A percentile compares a stretch with the other conserved stretches of the same genome.
Conservation (phyloP, 1,140 invertebrate genomes). For the Chironomus tepperi region DNA sequence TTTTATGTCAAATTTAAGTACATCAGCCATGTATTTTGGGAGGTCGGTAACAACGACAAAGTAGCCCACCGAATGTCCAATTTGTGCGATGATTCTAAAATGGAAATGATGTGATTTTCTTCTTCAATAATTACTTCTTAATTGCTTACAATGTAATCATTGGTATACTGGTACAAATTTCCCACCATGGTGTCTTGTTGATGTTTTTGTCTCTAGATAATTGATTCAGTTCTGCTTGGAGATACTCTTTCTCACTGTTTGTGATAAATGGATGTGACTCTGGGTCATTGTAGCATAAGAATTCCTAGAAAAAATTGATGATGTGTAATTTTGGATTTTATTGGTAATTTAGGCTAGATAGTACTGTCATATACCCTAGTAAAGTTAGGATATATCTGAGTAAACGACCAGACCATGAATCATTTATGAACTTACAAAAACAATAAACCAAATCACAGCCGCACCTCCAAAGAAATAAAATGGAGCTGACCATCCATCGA, state of each 20-base stretch:
- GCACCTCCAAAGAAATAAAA: slow-evolving; percentile 72
- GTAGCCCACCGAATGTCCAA: slow-evolving; percentile 78
- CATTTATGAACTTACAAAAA: slow-evolving; percentile 42
- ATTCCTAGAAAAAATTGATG: slow-evolving; percentile 30
- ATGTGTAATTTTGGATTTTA: too few relatives aligned
- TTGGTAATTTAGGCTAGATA: too few relatives aligned
- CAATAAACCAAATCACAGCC: slow-evolving; percentile 59
- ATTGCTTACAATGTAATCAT: slow-evolving; percentile 47
- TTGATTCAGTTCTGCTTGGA: slow-evolving; percentile 38
- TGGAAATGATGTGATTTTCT: not conserved
- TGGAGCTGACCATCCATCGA: slow-evolving; percentile 59
- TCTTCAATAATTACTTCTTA: not conserved
- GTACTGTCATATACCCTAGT: too few relatives aligned
- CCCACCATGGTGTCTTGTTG: slow-evolving; percentile 45
- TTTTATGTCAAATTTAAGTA: slow-evolving; percentile 53
- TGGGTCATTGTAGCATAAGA: slow-evolving; percentile 55
- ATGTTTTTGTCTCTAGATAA: slow-evolving; percentile 30
- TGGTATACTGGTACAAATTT: slow-evolving; percentile 52
- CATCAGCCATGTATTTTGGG: slow-evolving; percentile 74
- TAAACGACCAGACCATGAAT: too few relatives aligned
- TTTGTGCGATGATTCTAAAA: slow-evolving; percentile 25
- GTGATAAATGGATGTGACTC: slow-evolving; percentile 60
- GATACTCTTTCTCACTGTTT: slow-evolving; percentile 53
- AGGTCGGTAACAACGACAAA: slow-evolving; percentile 78
- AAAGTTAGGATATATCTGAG: too few relatives aligned